A percentile compares a stretch with the other conserved stretches of the same genome.
These are phyloP conservation scores for Phylloscopus trochilus DNA, from an alignment of 2,113 vertebrate species.

Conservation along the genomic window DNA sequence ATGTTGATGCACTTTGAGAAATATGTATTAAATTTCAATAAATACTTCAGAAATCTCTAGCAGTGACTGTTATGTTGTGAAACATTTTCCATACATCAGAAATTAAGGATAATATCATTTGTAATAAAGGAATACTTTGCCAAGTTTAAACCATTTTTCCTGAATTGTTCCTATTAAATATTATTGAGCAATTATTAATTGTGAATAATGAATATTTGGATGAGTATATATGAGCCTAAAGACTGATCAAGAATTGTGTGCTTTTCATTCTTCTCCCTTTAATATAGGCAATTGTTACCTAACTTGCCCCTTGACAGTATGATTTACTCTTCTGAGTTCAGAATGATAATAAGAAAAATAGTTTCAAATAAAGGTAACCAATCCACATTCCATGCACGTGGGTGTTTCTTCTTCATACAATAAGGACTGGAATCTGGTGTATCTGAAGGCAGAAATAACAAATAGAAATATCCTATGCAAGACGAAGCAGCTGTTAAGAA, in stretches of 20 bases:
- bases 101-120: background rate
- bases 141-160: background rate
- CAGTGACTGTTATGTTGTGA: background rate
- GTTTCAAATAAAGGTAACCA: background rate
- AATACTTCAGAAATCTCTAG: background rate
- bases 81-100: background rate
- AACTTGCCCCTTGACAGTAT: background rate
- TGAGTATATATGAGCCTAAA: background rate
- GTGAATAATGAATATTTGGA: background rate
- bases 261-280: background rate
- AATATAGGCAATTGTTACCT: background rate
- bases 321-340: background rate
- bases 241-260: background rate
- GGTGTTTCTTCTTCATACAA: background rate
- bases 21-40: background rate
- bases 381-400: fast-evolving
- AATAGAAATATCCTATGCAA: background rate
- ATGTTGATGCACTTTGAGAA: background rate
- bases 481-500: background rate
- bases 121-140: background rate
- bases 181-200: background rate
- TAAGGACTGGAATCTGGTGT: background rate
- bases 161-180: background rate
- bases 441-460: background rate
- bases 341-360: background rate